Evolutionary conservation across 2,888 invertebrate genomes (phyloP), one percentile per base, ranked within the genome.

Genomic region (Magallana nippona): DNA sequence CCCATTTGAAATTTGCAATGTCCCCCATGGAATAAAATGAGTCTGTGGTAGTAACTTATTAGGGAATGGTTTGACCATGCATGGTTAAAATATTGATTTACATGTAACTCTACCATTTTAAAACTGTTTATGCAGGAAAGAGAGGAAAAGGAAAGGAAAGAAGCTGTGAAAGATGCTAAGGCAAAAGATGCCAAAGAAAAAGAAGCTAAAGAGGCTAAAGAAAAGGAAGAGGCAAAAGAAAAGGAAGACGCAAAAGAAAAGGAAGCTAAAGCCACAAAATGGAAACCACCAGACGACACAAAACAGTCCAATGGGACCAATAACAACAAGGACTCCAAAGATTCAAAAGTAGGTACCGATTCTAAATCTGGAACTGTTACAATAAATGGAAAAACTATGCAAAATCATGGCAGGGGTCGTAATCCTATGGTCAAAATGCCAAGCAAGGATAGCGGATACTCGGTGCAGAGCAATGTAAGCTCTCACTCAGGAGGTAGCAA

Each of bases 361-460:
- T 78, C 62, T 78, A 79, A 81, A 56, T 78, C 84, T 22, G 84
- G 81, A 27, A 84, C 79, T 55, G 77, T 81, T 81, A 78, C 82
- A n/a, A 55, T 79, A 15, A 82, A 83, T 81, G 84, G 82, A 56
- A 82, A 86, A 56, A 22, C 77, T 22, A 71, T 83, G 22, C 44
- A 79, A 55, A 86, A 86, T 80, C 77, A 84, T 84, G 85, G 85
- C 22, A 86, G 84, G 79, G 87, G 88, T 78, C 85, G 89, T 19
- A 91, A 90, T 79, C 91, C 91, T 3, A 88, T 91, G 89, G 89
- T 91, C 17, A 91, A 91, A 82, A 90, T 89, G 86, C 89, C 89
- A 3, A 91, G 91, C 83, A 90, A 90, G 82, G 91, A 91, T 79
- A 91, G 91, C 79, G 89, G 91, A 17, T 90, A 90, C 84, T 91